Evolutionary conservation across 1,140 invertebrate species (phyloP).

Genomic region (Sarcophaga bullata): DNA sequence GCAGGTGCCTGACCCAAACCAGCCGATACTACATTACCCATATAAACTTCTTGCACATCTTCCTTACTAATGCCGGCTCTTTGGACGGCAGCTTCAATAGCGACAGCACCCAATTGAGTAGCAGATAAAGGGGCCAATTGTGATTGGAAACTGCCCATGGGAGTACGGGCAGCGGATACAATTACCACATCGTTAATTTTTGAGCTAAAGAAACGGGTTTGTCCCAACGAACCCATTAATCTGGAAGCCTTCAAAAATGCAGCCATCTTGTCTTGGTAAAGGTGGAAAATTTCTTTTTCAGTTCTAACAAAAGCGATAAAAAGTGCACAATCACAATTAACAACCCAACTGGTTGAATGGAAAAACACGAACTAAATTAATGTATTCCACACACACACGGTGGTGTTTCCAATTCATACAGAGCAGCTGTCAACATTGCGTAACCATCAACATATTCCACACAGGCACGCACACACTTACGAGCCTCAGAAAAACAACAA

Average conservation of each 20-base stretch:
- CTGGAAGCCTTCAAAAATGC: slow-evolving; percentile 42
- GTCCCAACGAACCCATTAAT: slow-evolving; percentile 13
- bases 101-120: slow-evolving; percentile 86
- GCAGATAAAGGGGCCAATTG: slow-evolving; percentile 84
- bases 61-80: slow-evolving; percentile 82
- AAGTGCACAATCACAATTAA: not conserved
- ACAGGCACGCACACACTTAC: too few relatives aligned
- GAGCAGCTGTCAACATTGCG: slow-evolving; percentile 43
- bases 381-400: slow-evolving; percentile 24
- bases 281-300: slow-evolving; percentile 1
- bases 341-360: slow-evolving; percentile 29
- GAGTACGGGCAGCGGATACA: slow-evolving; percentile 90
- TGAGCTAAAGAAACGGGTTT: slow-evolving; percentile 42
- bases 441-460: too few relatives aligned
- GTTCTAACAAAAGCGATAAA: not conserved
- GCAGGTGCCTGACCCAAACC: slow-evolving; percentile 90
- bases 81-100: slow-evolving; percentile 88
- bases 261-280: slow-evolving; percentile 19
- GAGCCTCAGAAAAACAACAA: too few relatives aligned
- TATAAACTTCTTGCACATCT: slow-evolving; percentile 91
- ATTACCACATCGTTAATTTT: slow-evolving; percentile 83
- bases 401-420: not conserved
- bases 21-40: slow-evolving; percentile 95
- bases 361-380: slow-evolving; percentile 6
- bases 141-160: slow-evolving; percentile 86